Base-by-base conservation (phyloP, 2,888 invertebrate species). In the Drosophila hamatofila region DNA sequence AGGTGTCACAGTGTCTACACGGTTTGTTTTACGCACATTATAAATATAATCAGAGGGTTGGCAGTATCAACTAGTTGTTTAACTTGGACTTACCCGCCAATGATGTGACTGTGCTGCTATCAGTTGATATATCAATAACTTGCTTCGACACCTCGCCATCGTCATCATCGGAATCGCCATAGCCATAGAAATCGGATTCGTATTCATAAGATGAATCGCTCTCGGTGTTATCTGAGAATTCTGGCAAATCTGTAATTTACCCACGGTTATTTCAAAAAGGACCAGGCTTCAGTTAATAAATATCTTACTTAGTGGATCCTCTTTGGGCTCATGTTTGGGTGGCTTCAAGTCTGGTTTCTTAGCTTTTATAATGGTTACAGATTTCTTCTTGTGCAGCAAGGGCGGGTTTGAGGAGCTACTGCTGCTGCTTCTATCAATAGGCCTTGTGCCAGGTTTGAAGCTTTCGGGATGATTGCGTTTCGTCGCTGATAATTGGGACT, bases 1-100 rank as follows among this genome's bases (percentile, higher is more conserved):
- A 86, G 88, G 88, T 81, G 84, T 83, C 81, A 85, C 86, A 74
- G 84, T 77, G 69, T 86, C 84, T 85, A 83, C 84, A 88, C 89
- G 87, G 87, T 88, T 85, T 81, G 65, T 75, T 76, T 72, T 63
- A 78, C 81, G 81, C 75, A 85, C 73, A 83, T 88, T 83, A 85
- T 81, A 73, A 86, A 86, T 83, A 81, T 73, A 65, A 84, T 85
- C 84, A 85, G 84, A 83, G 78, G 89, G 83, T 88, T 80, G 84
- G 83, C 84, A 85, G 84, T 88, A 85, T 86, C 84, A 86, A 83
- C 78, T 75, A 83, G 81, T 78, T 16, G 60, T 55, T 61, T 41
- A 60, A 66, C 52, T 61, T 30, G 41, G 39, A 87, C 86, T 88
- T 87, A 87, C 86, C 86, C 78, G 86, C 78, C 65, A 77, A 56